phyloP scores from a whole-genome alignment of 2,113 vertebrate genomes.

The Phainopepla nitens region DNA sequence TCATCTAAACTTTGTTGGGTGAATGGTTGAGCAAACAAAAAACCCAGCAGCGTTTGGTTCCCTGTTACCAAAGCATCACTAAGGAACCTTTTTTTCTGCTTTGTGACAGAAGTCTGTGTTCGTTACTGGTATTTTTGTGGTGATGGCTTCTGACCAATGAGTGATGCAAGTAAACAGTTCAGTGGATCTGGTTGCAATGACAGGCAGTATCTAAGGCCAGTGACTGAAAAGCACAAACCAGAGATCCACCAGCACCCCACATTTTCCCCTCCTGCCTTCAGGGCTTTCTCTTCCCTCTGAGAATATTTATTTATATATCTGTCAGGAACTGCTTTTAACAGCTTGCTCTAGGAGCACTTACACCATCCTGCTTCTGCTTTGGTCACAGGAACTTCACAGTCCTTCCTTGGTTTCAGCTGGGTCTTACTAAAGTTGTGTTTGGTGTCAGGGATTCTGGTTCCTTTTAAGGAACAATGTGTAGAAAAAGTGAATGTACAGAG shows the following conservation, averaged over 20 bases:
- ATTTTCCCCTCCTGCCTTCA: not conserved
- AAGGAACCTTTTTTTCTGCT: not conserved
- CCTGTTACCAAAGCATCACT: not conserved
- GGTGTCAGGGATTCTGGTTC: not conserved
- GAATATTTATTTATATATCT: fast-evolving
- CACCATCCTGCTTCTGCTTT: not conserved
- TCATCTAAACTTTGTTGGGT: not conserved
- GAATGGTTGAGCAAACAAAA: not conserved
- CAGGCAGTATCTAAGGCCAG: not conserved
- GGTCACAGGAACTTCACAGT: not conserved
- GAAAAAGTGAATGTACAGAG: not conserved
- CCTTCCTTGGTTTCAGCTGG: not conserved
- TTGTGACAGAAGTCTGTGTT: not conserved
- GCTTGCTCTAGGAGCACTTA: not conserved
- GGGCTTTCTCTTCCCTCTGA: not conserved
- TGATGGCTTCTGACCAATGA: not conserved
- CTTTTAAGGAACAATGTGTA: not conserved
- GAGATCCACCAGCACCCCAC: not conserved
- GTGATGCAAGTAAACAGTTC: not conserved
- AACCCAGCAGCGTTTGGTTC: not conserved
- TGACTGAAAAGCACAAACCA: not conserved
- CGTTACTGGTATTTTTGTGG: not conserved
- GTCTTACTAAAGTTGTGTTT: not conserved
- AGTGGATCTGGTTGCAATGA: not conserved
- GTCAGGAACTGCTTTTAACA: not conserved